Percentiles rank a stretch among this genome's conserved stretches.
Evolutionary conservation across 2,888 invertebrate species (phyloP).

Genomic region (Frankliniella fusca): DNA sequence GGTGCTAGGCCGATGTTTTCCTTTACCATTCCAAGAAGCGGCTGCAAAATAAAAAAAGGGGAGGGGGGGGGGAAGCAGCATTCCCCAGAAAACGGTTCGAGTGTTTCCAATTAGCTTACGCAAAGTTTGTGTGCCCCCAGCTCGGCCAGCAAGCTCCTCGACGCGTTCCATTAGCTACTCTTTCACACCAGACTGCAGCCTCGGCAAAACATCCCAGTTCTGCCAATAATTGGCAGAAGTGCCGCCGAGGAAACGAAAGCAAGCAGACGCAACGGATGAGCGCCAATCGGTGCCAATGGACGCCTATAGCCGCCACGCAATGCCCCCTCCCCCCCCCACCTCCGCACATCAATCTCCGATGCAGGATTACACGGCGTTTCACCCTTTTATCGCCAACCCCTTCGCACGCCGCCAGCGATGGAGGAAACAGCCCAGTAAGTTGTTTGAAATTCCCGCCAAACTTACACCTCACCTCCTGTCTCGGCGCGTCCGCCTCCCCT

Average conservation of each 20-base stretch:
- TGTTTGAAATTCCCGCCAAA: neutral
- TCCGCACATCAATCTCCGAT: too few relatives aligned
- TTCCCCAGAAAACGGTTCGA: neutral
- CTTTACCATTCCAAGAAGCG: neutral
- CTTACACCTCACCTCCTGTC: neutral
- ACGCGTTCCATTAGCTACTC: neutral
- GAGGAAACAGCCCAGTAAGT: neutral
- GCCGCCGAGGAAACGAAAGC: too few relatives aligned
- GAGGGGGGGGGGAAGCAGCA: neutral
- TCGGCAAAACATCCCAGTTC: too few relatives aligned
- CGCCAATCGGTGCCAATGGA: too few relatives aligned
- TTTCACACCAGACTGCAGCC: neutral
- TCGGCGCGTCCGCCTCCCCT: neutral
- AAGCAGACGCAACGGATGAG: too few relatives aligned
- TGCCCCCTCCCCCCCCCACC: too few relatives aligned
- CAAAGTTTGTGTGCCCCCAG: neutral
- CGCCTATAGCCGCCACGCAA: too few relatives aligned
- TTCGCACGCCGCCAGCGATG: too few relatives aligned
- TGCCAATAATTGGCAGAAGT: too few relatives aligned
- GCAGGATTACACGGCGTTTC: too few relatives aligned
- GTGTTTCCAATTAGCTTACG: conserved; percentile 11
- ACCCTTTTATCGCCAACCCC: too few relatives aligned
- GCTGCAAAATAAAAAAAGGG: neutral
- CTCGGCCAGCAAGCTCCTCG: neutral
- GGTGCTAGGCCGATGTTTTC: too few relatives aligned